Percentiles rank a stretch among this genome's conserved stretches.
phyloP scores from a whole-genome alignment of 2,797 vertebrate genomes.

The Smutsia gigantea region DNA sequence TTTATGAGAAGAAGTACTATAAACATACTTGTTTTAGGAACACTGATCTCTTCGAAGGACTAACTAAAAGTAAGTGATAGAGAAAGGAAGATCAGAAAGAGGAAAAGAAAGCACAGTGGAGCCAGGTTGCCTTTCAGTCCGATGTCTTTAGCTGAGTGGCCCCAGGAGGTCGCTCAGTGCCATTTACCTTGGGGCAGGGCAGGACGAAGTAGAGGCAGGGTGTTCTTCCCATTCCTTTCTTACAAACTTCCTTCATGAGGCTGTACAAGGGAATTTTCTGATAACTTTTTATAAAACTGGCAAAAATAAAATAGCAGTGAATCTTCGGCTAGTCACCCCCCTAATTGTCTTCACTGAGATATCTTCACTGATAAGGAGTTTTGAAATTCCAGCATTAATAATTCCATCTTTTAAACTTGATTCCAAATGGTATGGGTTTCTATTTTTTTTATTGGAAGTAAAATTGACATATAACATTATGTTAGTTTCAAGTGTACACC shows the following conservation, averaged over 20 bases:
- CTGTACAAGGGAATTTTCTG: not conserved
- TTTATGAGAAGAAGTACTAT: not conserved
- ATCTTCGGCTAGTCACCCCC: not conserved
- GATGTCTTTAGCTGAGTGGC: not conserved
- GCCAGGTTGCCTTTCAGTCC: not conserved
- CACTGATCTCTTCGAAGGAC: not conserved
- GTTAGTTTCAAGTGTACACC: not conserved
- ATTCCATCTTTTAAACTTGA: conserved; percentile 38
- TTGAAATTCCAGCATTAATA: not conserved
- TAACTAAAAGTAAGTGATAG: not conserved
- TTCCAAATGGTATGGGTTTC: not conserved
- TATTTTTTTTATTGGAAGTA: not conserved
- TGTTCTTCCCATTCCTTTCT: not conserved
- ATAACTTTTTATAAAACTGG: not conserved
- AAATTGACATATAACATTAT: not conserved
- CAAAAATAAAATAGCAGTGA: not conserved
- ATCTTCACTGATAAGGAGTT: conserved; percentile 4
- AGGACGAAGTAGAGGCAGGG: not conserved
- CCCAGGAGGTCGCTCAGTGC: not conserved
- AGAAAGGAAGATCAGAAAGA: not conserved
- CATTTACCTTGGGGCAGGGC: not conserved
- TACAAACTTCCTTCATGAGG: not conserved
- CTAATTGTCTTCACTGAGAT: not conserved
- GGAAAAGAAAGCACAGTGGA: not conserved
- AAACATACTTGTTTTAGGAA: not conserved